These are phyloP conservation scores for Natator depressus DNA, from an alignment of 2,113 vertebrate species.

Conservation along the genomic window DNA sequence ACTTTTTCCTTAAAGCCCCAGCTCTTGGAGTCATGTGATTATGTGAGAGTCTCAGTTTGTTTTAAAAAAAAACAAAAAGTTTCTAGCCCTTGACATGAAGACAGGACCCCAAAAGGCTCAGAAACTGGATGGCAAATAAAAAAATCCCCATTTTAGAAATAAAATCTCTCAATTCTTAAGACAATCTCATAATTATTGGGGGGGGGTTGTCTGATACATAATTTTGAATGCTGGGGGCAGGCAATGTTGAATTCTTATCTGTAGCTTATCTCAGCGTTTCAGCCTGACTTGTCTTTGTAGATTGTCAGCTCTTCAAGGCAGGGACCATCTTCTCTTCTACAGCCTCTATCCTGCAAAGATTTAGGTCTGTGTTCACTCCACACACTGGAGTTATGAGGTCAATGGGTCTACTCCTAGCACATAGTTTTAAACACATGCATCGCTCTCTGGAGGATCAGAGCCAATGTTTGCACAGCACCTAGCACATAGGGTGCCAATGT, in stretches of 20 bases:
- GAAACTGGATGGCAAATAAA: too few relatives aligned
- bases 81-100: not conserved
- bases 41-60: not conserved
- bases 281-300: not conserved
- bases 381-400: not conserved
- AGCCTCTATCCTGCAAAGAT: not conserved
- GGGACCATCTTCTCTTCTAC: not conserved
- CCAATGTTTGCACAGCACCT: not conserved
- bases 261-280: not conserved
- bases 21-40: not conserved
- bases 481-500: not conserved
- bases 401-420: not conserved
- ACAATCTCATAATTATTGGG: not conserved
- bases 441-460: not conserved
- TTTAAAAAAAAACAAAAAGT: not conserved
- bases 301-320: not conserved
- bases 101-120: too few relatives aligned
- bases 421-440: not conserved
- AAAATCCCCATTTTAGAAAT: not conserved
- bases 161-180: not conserved
- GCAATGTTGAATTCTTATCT: not conserved
- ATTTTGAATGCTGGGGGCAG: not conserved
- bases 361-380: not conserved
- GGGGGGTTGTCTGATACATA: rapidly evolving
- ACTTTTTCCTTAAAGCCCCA: not conserved